Evolutionary conservation across 2,113 vertebrate genomes (phyloP).

Genomic region (Erythrocercus mccallii): DNA sequence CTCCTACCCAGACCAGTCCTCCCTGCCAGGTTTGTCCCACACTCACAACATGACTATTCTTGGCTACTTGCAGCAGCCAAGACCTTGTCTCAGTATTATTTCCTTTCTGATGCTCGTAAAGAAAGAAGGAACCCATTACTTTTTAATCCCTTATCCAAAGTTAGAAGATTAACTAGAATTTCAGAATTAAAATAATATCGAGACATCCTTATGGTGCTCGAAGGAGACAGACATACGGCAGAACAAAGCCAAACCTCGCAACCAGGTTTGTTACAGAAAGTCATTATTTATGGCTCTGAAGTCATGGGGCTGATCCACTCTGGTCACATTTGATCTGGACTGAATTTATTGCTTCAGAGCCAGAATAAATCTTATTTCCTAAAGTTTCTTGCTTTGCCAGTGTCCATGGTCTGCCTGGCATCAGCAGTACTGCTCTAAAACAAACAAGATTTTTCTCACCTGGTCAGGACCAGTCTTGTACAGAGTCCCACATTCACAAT

Average conservation of each 20-base stretch:
- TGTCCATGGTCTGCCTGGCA: background rate
- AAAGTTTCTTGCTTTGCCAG: background rate
- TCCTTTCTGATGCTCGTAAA: background rate
- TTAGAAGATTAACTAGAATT: background rate
- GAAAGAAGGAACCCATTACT: background rate
- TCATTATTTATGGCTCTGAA: background rate
- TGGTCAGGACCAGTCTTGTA: background rate
- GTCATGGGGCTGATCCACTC: background rate
- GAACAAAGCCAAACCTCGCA: background rate
- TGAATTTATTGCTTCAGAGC: background rate
- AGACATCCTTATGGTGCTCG: fast-evolving
- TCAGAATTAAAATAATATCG: background rate
- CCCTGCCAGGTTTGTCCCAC: background rate
- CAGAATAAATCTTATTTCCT: background rate
- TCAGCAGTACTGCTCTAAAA: background rate
- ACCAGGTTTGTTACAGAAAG: background rate
- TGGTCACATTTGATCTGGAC: background rate
- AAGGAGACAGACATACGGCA: fast-evolving
- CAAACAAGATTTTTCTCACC: background rate
- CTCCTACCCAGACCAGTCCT: background rate
- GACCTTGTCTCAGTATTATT: background rate
- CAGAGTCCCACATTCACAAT: background rate
- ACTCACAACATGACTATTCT: background rate
- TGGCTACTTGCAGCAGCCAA: background rate
- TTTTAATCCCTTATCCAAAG: background rate